Evolutionary conservation across 2,797 vertebrate genomes (phyloP), one percentile per base, ranked within the genome.

Genomic region (Falco cherrug): DNA sequence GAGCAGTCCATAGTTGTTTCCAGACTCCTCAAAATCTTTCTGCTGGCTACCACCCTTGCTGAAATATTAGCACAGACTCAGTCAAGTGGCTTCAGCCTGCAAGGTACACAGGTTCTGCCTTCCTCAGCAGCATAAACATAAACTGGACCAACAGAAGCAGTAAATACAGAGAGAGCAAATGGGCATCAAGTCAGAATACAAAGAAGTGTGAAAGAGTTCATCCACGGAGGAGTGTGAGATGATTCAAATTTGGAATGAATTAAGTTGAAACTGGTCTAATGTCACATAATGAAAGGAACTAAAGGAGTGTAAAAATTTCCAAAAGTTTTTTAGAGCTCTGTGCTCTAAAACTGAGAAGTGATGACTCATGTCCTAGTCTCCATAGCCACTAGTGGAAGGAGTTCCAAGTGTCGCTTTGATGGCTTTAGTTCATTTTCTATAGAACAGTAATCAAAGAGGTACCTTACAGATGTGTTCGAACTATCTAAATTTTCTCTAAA

Each of bases 141-240:
- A 64, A 12, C 43, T 51, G 31, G 67, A n/a, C 8, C 33, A 21
- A n/a, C 41, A 22, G 10, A 3, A 24, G 15, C 9, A 5, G 18
- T 86, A 80, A 43, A 43, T 26, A 25, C 2, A 11, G 51, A 50
- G 37, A 79, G 20, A 59, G 47, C 18, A 47, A 83, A 65, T 13
- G 13, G 26, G 3, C 33, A 10, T 28, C 39, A 31, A 41, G 37
- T 47, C 37, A 50, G 53, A 84, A 9, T 26, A 19, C 28, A 56
- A 60, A 67, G 47, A 57, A 19, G 7, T 1, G 3, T 0, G 0
- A 35, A 87, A 76, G 17, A 18, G 5, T 85, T 54, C 11, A 54
- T 73, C 50, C 4, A 0, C 35, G 29, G 29, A 69, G 37, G 22
- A 54, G 11, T 29, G 25, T 13, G 13, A 65, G 50, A 24, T 69